Percentiles rank a stretch among this genome's conserved stretches.
phyloP scores from a whole-genome alignment of 1,140 invertebrate species.

The Calycopis cecrops region DNA sequence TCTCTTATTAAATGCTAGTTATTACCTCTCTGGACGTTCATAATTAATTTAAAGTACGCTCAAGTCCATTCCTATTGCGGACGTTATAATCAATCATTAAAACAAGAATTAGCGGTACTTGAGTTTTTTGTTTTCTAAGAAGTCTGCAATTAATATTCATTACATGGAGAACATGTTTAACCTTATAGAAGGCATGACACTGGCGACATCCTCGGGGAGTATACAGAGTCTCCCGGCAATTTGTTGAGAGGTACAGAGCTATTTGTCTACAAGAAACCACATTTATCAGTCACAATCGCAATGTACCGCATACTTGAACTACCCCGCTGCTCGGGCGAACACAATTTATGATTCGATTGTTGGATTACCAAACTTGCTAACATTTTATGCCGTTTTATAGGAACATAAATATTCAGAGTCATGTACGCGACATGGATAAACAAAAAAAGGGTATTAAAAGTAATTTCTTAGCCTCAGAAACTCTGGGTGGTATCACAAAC shows the following conservation, averaged over 20 bases:
- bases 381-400: conserved; percentile 24
- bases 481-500: conserved; percentile 10
- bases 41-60: conserved; percentile 12
- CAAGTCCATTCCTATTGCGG: conserved; percentile 9
- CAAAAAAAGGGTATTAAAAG: conserved; percentile 14
- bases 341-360: conserved; percentile 43
- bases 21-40: conserved; percentile 14
- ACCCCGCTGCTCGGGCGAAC: conserved; percentile 19
- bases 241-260: conserved; percentile 43
- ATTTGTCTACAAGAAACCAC: conserved; percentile 51
- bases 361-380: conserved; percentile 28
- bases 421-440: conserved; percentile 2
- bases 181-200: conserved; percentile 38
- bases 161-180: conserved; percentile 37
- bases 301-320: conserved; percentile 27
- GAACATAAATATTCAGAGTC: conserved; percentile 12
- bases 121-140: conserved; percentile 11
- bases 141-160: conserved; percentile 46
- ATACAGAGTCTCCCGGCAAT: conserved; percentile 36
- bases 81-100: conserved; percentile 18
- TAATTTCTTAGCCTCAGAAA: conserved; percentile 14
- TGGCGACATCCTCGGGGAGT: conserved; percentile 30
- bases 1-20: conserved; percentile 11
- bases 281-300: conserved; percentile 38
- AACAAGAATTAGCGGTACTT: conserved; percentile 17